Evolutionary conservation across 2,888 invertebrate species (phyloP), one percentile per base, ranked within the genome.

Genomic region (Platycnemis pennipes): DNA sequence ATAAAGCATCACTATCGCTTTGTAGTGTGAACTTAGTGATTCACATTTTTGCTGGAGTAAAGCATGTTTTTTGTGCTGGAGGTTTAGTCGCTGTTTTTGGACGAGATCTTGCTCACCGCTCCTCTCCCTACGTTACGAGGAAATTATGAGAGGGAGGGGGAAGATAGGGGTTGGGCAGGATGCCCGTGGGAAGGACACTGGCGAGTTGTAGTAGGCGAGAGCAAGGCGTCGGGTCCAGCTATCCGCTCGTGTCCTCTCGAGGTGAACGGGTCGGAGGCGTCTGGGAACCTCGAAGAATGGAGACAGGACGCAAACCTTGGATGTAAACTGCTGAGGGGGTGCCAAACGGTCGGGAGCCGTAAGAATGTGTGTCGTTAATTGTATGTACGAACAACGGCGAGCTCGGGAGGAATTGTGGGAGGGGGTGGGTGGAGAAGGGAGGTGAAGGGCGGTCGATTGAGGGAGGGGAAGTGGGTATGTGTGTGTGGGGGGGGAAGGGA

Each of bases 301-400:
- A 37, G 77, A 37, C 31, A 16, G 77, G 77, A 37, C 31, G 37
- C 77, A 77, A 77, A 77, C 77, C 77, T 77, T 77, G 77, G 77
- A 77, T 77, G 77, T 77, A 37, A 77, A 77, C 77, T 37, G 77
- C 31, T 69, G 69, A 56, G 56, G 77, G 77, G 77, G 77, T 77
- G 77, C 37, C 77, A 77, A 77, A 77, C 77, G 77, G 31, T 77
- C 77, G 77, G 77, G 77, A 77, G 77, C 77, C 13, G 77, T 31
- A 77, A 77, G 77, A 77, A 77, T 77, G 77, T 37, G 77, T 31
- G 77, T 77, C 77, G 77, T 77, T 77, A 77, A 77, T 77, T 77
- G 77, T 77, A 77, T 77, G 37, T 77, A 77, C 77, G 77, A 77
- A 77, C 77, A 77, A 77, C 77, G 77, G 63, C 63, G 63, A 8